Evolutionary conservation across 1,140 invertebrate species (phyloP).

Genomic region (Chrysoperla carnea): DNA sequence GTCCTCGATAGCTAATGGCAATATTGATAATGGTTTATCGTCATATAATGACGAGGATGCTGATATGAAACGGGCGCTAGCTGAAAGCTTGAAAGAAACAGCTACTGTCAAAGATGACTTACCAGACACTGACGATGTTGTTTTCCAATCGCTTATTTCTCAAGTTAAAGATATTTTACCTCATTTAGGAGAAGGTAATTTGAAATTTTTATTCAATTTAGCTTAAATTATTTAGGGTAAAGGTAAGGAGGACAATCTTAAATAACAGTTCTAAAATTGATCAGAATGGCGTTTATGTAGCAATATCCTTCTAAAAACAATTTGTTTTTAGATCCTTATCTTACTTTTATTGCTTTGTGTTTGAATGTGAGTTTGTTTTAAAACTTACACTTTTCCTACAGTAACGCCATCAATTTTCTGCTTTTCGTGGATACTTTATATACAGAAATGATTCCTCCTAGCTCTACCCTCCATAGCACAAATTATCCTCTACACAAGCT

Average conservation of each 20-base stretch:
- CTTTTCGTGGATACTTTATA: too few species aligned
- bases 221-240: neutral
- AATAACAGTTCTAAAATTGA: neutral
- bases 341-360: neutral
- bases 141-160: conserved; percentile 38
- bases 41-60: too few species aligned
- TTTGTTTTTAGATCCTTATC: neutral
- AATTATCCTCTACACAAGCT: too few species aligned
- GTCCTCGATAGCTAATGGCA: too few species aligned
- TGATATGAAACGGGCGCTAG: neutral
- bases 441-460: too few species aligned
- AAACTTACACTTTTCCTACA: too few species aligned
- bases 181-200: conserved; percentile 54
- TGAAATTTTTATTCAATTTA: conserved; percentile 18
- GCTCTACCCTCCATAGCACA: too few species aligned
- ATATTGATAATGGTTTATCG: too few species aligned
- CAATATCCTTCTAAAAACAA: neutral
- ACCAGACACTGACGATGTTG: conserved; percentile 16
- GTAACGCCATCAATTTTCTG: too few species aligned
- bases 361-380: neutral
- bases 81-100: neutral
- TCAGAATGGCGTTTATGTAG: conserved; percentile 16
- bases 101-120: neutral
- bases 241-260: neutral
- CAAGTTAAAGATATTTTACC: conserved; percentile 64